Evolutionary conservation across 2,113 vertebrate genomes (phyloP), one percentile per base, ranked within the genome.

Genomic region (Verasper variegatus): DNA sequence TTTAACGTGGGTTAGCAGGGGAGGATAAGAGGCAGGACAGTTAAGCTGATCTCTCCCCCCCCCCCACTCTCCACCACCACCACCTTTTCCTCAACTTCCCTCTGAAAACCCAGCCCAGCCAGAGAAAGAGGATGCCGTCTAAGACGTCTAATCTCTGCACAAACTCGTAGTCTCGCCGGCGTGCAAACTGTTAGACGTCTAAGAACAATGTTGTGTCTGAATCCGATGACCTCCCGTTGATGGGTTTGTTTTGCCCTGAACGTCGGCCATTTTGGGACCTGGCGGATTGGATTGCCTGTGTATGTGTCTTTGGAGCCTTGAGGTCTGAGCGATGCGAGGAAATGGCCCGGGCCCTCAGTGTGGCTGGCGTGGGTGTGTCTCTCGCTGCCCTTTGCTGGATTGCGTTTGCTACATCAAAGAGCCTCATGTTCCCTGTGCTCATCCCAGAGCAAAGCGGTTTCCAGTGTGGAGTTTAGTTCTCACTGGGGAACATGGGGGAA

Each of bases 1-100:
- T 91, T 89, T 84, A 90, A 91, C 88, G 80, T 88, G 78, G 83
- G 82, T 83, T 86, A 78, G 89, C 85, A 78, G 61, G 83, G 77
- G 74, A 74, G 79, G 81, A 89, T 92, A 82, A 91, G 84, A 86
- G 63, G 67, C 71, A 42, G 78, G 81, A 80, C 69, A 78, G 79
- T 81, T 89, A 90, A 90, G 87, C 78, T 86, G 85, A 85, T 81
- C 79, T 61, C 52, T 49, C 37, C 55, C 14, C 56, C 56, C n/a
- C 24, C 45, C 72, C 67, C 52, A 57, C 31, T n/a, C 55, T 7
- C 51, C 59, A n/a, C 27, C 31, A 13, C 10, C 15, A 23, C 31
- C 24, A n/a, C 14, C 45, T 6, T 21, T 45, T 35, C 72, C 63
- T 70, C 65, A 49, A 17, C 58, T 66, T 65, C 70, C 65, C 24